Base-by-base conservation (phyloP, 2,888 invertebrate genomes). In the Scaptodrosophila latifasciaeformis region DNA sequence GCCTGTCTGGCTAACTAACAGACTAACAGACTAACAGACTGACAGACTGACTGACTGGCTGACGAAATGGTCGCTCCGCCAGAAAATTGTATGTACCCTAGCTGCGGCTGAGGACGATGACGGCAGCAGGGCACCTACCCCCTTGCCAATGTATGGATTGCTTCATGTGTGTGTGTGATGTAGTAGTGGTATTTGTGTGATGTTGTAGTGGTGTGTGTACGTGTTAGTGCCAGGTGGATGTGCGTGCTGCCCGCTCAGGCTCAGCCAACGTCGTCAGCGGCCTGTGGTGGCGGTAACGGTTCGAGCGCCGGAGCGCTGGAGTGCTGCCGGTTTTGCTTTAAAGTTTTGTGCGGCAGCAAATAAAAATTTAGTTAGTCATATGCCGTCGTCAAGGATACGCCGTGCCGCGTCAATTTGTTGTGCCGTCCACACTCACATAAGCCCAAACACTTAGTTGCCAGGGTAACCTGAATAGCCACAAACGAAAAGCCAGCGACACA, bases 311-410 rank as follows among this genome's bases (percentile, higher is more conserved):
- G n/a, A n/a, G n/a, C n/a, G n/a, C n/a, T n/a, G n/a, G n/a, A n/a
- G n/a, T n/a, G 46, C 34, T 35, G 15, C 47, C 13, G 15, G 30
- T 17, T 59, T 62, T 78, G 70, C 77, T 82, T 71, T 82, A 79
- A 81, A 81, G 72, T 82, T 79, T 77, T 77, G 82, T 75, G 71
- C 74, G 77, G 78, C 70, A 83, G 76, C 83, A 86, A 86, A 85
- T 85, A 84, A 82, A 83, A 84, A 84, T 85, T 84, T 80, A 83
- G 86, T 86, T 86, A 86, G 86, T 86, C 84, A 82, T 69, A 62
- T 51, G 66, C 82, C 83, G 86, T 86, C 82, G 86, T 78, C 85
- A 86, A 86, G 86, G 86, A 86, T 86, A 86, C 86, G 79, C 76
- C 63, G 66, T 52, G 54, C 54, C 45, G 55, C 54, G 71, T 62